Evolutionary conservation across 2,888 invertebrate genomes (phyloP), one percentile per base, ranked within the genome.

Genomic region (Xanthia togata): DNA sequence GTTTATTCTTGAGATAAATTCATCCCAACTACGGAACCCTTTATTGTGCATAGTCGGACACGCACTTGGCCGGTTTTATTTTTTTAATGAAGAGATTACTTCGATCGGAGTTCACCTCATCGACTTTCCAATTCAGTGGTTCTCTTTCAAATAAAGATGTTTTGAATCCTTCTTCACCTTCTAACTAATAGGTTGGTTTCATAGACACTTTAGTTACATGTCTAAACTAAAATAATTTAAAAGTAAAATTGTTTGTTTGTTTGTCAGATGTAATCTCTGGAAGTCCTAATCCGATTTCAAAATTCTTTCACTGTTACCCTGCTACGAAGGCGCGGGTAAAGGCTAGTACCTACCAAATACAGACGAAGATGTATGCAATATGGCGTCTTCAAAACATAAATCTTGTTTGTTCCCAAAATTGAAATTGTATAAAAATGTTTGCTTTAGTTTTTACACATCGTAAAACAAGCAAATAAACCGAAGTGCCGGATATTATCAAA

Each of bases 401-500:
- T 14, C 50, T 67, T 72, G 20, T 76, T 79, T 76, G 82, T 70
- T 70, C 12, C 69, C 70, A 78, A 76, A 85, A 62, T 26, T 47
- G 0, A 63, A 74, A 70, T 47, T 50, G 69, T n/a, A 35, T 55
- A 8, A 73, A 78, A 72, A 69, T 82, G 26, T 85, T 76, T 73
- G 59, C 65, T 59, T 70, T 60, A 55, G 6, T 62, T 70, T 77
- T 83, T 44, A 67, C 84, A 80, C 76, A n/a, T 84, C 68, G 84
- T 76, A 71, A 84, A 80, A 73, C 38, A 41, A 79, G 67, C 64
- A 79, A 82, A 82, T 83, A 84, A 76, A 67, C 59, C 59, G 26
- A 62, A 64, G 65, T 68, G 85, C 44, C 44, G 71, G 82, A 74
- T 85, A 83, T 81, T 65, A 71, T 67, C 82, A 74, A 85, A 85